Evolutionary conservation across 1,140 invertebrate genomes (phyloP).

Genomic region (Drosophila tristis): DNA sequence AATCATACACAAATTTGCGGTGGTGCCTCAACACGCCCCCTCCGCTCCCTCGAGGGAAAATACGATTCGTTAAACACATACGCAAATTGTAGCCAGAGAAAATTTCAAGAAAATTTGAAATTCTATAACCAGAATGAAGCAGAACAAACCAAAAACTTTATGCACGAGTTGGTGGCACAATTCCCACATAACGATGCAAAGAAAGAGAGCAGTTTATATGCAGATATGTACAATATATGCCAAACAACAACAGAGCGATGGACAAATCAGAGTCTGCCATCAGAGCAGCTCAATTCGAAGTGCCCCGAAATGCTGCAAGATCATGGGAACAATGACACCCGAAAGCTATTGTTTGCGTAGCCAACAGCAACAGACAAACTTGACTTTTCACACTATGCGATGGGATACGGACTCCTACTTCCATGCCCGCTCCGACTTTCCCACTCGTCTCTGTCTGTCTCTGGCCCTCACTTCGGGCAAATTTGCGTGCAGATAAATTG

Average conservation of each 20-base stretch:
- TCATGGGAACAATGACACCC: conserved; percentile 60
- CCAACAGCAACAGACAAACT: conserved; percentile 68
- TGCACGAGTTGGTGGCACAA: conserved; percentile 58
- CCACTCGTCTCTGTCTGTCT: conserved; percentile 5
- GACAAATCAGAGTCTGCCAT: conserved; percentile 31
- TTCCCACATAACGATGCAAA: conserved; percentile 15
- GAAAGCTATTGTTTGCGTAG: conserved; percentile 66
- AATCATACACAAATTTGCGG: conserved; percentile 80
- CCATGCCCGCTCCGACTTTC: not conserved
- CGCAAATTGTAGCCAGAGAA: conserved; percentile 60
- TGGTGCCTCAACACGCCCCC: conserved; percentile 6
- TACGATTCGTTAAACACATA: conserved; percentile 76
- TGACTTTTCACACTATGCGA: conserved; percentile 64
- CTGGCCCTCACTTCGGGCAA: conserved; percentile 34
- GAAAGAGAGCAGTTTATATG: not conserved
- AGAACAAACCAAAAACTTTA: conserved; percentile 32
- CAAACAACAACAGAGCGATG: conserved; percentile 24
- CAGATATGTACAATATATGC: conserved; percentile 28
- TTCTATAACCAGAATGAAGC: conserved; percentile 42
- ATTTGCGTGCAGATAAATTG: conserved; percentile 81
- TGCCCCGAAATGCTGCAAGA: conserved; percentile 57
- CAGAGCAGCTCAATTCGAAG: conserved; percentile 23
- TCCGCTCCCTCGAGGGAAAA: conserved; percentile 6
- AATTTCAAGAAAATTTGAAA: conserved; percentile 67
- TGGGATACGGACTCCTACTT: not conserved